Evolutionary conservation across 1,140 invertebrate species (phyloP).

Genomic region (Drosophila novamexicana): DNA sequence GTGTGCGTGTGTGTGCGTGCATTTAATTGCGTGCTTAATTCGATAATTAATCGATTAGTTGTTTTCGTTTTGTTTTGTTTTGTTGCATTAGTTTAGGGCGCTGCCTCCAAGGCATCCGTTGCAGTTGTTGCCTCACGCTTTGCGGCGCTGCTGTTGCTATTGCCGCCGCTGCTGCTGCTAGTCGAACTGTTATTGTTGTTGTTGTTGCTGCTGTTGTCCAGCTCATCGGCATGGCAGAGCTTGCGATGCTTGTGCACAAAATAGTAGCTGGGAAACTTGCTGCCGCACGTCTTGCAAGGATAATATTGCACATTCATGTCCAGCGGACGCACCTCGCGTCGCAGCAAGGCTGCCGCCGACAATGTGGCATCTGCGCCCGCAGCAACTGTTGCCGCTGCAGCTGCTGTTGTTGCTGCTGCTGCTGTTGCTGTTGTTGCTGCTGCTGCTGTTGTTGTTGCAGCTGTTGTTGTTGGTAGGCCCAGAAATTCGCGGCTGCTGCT

Average conservation of each 20-base stretch:
- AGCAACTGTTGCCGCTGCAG: conserved; percentile 1
- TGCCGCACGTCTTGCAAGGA: conserved; percentile 95
- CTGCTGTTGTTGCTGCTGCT: conserved; percentile 24
- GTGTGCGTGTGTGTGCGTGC: conserved; percentile 11
- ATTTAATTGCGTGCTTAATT: conserved; percentile 39
- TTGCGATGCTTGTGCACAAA: conserved; percentile 96
- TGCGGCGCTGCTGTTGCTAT: conserved; percentile 16
- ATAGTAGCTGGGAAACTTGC: conserved; percentile 96
- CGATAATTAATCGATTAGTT: conserved; percentile 25
- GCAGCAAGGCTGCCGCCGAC: conserved; percentile 38
- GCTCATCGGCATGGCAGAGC: conserved; percentile 90
- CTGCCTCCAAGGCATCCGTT: conserved; percentile 3
- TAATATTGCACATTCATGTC: conserved; percentile 95
- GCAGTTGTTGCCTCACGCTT: conserved; percentile 37
- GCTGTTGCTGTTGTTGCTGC: conserved; percentile 1
- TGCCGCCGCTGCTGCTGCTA: conserved; percentile 28
- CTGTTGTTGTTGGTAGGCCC: neutral
- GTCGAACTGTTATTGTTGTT: conserved; percentile 24
- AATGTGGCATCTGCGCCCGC: neutral
- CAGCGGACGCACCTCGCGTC: conserved; percentile 87
- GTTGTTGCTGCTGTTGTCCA: conserved; percentile 33
- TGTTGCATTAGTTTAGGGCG: conserved; percentile 29
- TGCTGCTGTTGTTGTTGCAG: neutral
- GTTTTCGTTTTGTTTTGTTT: neutral
- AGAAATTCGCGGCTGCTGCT: neutral